Evolutionary conservation across 2,888 invertebrate species (phyloP), one percentile per base, ranked within the genome.

Genomic region (Pasiphila rectangulata): DNA sequence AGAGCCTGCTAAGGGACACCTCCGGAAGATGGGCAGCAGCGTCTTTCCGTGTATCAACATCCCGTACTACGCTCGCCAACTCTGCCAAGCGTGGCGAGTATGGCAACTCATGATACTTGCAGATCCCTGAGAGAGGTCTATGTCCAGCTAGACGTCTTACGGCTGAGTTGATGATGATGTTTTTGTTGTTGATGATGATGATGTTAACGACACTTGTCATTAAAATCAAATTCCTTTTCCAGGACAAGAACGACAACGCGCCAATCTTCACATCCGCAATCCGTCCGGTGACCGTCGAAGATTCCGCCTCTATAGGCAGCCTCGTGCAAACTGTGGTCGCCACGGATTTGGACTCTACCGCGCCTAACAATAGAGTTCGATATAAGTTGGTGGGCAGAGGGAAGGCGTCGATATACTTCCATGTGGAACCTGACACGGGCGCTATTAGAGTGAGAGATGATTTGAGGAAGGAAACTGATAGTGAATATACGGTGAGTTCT

Each of bases 171-270:
- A n/a, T n/a, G n/a, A n/a, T n/a, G n/a, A n/a, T n/a, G n/a, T n/a
- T n/a, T n/a, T n/a, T n/a, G n/a, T n/a, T n/a, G n/a, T n/a, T n/a
- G n/a, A n/a, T n/a, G n/a, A n/a, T n/a, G n/a, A n/a, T n/a, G n/a
- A n/a, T n/a, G n/a, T n/a, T n/a, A n/a, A n/a, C n/a, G n/a, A n/a
- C n/a, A n/a, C n/a, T n/a, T n/a, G n/a, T n/a, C n/a, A n/a, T n/a
- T n/a, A n/a, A n/a, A n/a, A 7, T 7, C 4, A 6, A 2, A 4
- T 27, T 13, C 7, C 13, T 16, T 60, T 82, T 67, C 0, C 81
- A 95, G 91, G 97, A 97, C 74, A 92, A 94, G 56, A 97, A 97
- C 76, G 96, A 97, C 79, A 94, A 96, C 59, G 93, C 96, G 0
- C 97, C 97, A 3, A 93, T 96, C 38, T 97, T 97, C 75, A 94